Conservation (phyloP, 1,140 invertebrate genomes). For the Scaptomyza graminum region DNA sequence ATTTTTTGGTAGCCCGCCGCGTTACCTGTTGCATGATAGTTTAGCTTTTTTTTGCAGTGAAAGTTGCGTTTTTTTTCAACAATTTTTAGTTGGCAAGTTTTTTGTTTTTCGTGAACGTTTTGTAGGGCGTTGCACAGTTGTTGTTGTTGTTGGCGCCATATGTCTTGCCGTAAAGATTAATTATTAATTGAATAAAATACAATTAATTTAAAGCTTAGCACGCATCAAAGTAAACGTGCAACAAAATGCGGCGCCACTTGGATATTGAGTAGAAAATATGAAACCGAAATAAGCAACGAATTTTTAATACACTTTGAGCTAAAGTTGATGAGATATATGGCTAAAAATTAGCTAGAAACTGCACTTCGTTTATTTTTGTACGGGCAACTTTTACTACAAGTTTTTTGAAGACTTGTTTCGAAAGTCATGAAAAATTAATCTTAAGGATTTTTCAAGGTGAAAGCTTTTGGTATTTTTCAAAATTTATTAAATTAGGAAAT, state of each 20-base stretch:
- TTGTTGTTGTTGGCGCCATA: not conserved
- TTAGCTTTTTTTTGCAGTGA: constrained; percentile 41
- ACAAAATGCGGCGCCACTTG: constrained; percentile 18
- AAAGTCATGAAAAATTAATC: too few species aligned
- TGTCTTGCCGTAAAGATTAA: constrained; percentile 50
- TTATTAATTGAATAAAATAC: constrained; percentile 47
- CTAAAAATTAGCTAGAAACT: not conserved
- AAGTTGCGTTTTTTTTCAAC: constrained; percentile 29
- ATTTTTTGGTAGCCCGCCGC: constrained; percentile 36
- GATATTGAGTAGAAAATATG: not conserved
- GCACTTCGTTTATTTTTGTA: too few species aligned
- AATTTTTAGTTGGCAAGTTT: not conserved
- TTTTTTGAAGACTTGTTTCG: too few species aligned
- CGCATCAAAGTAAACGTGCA: constrained; percentile 45
- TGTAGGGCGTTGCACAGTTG: constrained; percentile 33
- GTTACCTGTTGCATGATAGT: constrained; percentile 53
- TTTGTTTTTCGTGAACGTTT: constrained; percentile 13
- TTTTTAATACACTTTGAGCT: constrained; percentile 8
- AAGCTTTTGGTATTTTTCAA: too few species aligned
- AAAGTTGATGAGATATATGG: not conserved
- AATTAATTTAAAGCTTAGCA: constrained; percentile 51
- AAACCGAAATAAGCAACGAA: not conserved
- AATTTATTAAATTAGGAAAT: too few species aligned
- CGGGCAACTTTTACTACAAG: too few species aligned
- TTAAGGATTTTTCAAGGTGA: too few species aligned